Evolutionary conservation across 2,113 vertebrate species (phyloP).

Genomic region (Osmerus eperlanus): DNA sequence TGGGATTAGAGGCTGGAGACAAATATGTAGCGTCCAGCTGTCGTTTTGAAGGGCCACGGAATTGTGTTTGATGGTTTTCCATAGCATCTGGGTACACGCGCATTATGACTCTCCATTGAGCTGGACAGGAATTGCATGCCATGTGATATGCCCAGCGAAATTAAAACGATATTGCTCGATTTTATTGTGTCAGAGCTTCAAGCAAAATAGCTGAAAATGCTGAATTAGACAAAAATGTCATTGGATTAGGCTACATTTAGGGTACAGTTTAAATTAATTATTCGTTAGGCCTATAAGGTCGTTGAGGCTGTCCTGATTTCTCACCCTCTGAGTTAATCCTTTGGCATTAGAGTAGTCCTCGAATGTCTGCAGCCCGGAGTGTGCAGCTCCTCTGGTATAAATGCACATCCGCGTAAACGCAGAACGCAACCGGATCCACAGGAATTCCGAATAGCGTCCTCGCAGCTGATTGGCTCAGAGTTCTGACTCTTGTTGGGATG

Average conservation of each 20-base stretch:
- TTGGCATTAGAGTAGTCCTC: background rate
- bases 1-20: conserved; percentile 47
- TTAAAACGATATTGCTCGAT: too few relatives aligned
- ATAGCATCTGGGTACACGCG: conserved; percentile 66
- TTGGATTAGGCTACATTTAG: too few relatives aligned
- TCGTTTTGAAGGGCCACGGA: conserved; percentile 61
- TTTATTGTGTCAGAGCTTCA: too few relatives aligned
- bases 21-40: conserved; percentile 56
- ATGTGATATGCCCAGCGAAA: too few relatives aligned
- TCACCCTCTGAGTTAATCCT: conserved; percentile 2
- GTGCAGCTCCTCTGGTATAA: conserved; percentile 39
- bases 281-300: too few relatives aligned
- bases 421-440: conserved; percentile 74
- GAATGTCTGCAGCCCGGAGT: background rate
- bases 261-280: too few relatives aligned
- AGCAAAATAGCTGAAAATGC: too few relatives aligned
- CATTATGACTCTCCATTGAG: conserved; percentile 34
- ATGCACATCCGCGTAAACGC: conserved; percentile 46
- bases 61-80: conserved; percentile 58
- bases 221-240: too few relatives aligned
- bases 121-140: conserved; percentile 23
- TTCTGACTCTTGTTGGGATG: conserved; percentile 87
- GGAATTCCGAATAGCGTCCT: conserved; percentile 78
- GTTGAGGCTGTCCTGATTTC: too few relatives aligned
- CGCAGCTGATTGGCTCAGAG: conserved; percentile 87